Conservation (phyloP, 2,797 vertebrate species). For the Jordanella pulchra region DNA sequence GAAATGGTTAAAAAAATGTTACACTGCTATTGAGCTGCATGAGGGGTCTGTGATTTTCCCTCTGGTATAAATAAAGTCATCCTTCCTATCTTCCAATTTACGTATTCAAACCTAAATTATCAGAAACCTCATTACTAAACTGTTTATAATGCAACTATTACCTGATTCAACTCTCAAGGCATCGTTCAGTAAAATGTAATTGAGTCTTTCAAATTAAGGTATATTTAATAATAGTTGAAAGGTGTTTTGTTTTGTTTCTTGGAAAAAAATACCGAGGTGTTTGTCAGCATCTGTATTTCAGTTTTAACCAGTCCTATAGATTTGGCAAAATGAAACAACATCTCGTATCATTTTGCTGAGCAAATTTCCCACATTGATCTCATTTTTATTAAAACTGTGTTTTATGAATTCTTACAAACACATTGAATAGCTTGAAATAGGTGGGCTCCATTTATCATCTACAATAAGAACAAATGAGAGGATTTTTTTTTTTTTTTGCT, state of each 20-base stretch:
- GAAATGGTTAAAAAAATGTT: no score
- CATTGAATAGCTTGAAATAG: neutral
- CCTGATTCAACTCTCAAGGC: neutral
- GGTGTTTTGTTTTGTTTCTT: neutral
- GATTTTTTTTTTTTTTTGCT: neutral
- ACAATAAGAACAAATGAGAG: slow-evolving; percentile 6
- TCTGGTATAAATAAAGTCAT: no score
- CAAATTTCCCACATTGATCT: no score
- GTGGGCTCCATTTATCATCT: neutral
- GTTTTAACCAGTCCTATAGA: no score
- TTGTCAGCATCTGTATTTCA: no score
- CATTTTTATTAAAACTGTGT: neutral
- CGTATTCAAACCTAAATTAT: neutral
- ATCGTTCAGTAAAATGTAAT: neutral
- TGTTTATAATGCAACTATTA: neutral
- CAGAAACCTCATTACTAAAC: neutral
- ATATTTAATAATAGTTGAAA: neutral
- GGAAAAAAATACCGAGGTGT: no score
- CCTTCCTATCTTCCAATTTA: no score
- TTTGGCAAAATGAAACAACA: no score
- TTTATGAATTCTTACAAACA: neutral
- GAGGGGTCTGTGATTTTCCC: neutral
- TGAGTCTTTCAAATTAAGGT: neutral
- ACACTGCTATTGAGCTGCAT: no score
- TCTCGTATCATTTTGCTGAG: no score